Evolutionary conservation across 2,888 invertebrate species (phyloP).

Genomic region (Sericinus montela): DNA sequence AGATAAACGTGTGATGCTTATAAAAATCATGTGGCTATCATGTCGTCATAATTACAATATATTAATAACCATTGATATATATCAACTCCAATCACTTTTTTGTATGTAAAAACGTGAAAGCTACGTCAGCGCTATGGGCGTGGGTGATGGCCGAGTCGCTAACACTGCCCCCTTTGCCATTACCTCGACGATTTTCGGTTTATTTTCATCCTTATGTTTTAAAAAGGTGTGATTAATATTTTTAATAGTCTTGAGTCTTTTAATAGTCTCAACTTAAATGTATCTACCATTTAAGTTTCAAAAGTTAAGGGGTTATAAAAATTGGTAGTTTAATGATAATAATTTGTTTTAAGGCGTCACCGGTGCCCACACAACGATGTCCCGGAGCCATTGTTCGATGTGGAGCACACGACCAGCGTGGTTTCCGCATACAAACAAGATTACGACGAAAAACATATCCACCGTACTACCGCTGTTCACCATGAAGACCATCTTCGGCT

Average conservation of each 20-base stretch:
- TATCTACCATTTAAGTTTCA: too few relatives aligned
- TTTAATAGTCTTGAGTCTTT: too few relatives aligned
- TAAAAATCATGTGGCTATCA: too few relatives aligned
- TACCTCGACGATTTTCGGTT: constrained; percentile 54
- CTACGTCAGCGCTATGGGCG: constrained; percentile 55
- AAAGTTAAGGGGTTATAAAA: too few relatives aligned
- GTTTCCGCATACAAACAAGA: constrained; percentile 82
- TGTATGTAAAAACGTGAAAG: constrained; percentile 1
- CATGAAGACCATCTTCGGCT: constrained; percentile 85
- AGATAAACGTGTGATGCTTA: too few relatives aligned
- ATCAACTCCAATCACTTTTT: background rate
- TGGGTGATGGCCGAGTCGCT: constrained; percentile 67
- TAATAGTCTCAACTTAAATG: too few relatives aligned
- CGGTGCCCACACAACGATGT: constrained; percentile 88
- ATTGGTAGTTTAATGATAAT: too few relatives aligned
- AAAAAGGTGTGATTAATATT: constrained; percentile 50
- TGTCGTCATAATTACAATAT: too few relatives aligned
- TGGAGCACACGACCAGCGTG: constrained; percentile 75
- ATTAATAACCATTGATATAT: too few relatives aligned
- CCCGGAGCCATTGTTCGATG: constrained; percentile 80
- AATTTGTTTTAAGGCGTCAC: constrained; percentile 83
- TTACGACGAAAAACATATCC: constrained; percentile 82
- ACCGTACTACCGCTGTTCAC: constrained; percentile 77
- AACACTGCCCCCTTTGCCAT: constrained; percentile 66
- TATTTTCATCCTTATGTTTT: constrained; percentile 62